Evolutionary conservation across 2,113 vertebrate genomes (phyloP), one percentile per base, ranked within the genome.

Genomic region (Thymallus thymallus): DNA sequence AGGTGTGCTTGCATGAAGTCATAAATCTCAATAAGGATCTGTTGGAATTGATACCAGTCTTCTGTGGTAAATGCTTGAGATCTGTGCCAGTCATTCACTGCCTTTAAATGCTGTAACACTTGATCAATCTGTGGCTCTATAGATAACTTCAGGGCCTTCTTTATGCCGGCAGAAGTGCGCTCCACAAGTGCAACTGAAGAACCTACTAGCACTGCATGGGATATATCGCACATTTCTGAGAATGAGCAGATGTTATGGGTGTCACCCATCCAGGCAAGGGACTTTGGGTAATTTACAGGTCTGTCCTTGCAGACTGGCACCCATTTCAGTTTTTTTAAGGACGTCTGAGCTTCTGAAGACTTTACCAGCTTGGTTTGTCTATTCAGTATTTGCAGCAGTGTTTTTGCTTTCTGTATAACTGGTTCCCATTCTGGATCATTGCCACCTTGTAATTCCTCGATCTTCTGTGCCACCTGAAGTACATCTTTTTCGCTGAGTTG

Each of bases 21-120:
- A 77, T 99, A 99, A 78, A 99, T 98, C 91, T 99, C 98, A 89
- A 98, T 95, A 85, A 99, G 90, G 77, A 99, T 96, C 84, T 99
- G 98, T 76, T 99, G 98, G 82, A 99, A 99, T 0, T 99, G 98
- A 83, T 99, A 99, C 91, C 98, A 99, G 78, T 98, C 96, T 86
- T 99, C 97, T 82, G 98, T 96, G 71, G 94, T 97, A 85, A 98
- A 97, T 23, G 94, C 94, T 88, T 98, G 96, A 10, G 97, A 99
- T 91, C 92, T 93, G 82, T 99, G 96, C 98, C 98, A 99, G 74
- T 98, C 96, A 56, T 97, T 96, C 5, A 99, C 96, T 78, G 94
- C 94, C 86, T 98, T 97, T 75, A 99, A 94, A 83, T 99, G 98
- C 83, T 96, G 95, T 75, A 99, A 89, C 20, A 99, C 96, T 68